Evolutionary conservation across 2,888 invertebrate species (phyloP).

Genomic region (Caenorhabditis zanzibari): DNA sequence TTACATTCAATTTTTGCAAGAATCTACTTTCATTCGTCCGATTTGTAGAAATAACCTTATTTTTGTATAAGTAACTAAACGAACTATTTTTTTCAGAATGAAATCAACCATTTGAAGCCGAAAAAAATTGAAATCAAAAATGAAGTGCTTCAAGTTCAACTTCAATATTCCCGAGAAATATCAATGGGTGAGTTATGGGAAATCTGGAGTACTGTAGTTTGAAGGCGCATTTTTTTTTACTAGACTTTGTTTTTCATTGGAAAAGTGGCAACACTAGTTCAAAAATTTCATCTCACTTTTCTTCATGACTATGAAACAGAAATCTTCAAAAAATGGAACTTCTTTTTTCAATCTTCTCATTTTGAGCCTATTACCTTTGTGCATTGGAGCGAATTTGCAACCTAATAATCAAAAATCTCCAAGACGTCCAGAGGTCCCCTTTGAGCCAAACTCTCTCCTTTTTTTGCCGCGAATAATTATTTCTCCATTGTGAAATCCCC

Average conservation of each 20-base stretch:
- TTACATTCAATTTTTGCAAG: too few species aligned
- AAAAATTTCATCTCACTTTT: too few species aligned
- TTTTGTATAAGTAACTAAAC: too few species aligned
- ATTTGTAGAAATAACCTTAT: too few species aligned
- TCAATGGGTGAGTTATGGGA: slow-evolving; percentile 52
- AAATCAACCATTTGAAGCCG: slow-evolving; percentile 1
- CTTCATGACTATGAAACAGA: not conserved
- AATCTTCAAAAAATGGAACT: not conserved
- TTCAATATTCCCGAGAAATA: slow-evolving; percentile 30
- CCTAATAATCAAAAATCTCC: slow-evolving; percentile 20
- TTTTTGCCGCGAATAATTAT: slow-evolving; percentile 11
- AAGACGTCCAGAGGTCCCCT: not conserved
- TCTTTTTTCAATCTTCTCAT: not conserved
- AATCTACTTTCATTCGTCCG: too few species aligned
- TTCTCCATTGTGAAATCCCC: slow-evolving; percentile 6
- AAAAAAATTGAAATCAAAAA: not conserved
- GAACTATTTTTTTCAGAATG: slow-evolving; percentile 3
- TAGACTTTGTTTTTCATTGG: too few species aligned
- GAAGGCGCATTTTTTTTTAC: too few species aligned
- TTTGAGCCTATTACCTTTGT: not conserved
- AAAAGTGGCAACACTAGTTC: too few species aligned
- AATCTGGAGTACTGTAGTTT: too few species aligned
- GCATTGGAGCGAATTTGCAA: slow-evolving; percentile 25
- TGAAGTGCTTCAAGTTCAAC: slow-evolving; percentile 10
- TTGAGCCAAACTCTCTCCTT: not conserved